Evolutionary conservation across 1,140 invertebrate species (phyloP).

Genomic region (Drosophila yakuba): DNA sequence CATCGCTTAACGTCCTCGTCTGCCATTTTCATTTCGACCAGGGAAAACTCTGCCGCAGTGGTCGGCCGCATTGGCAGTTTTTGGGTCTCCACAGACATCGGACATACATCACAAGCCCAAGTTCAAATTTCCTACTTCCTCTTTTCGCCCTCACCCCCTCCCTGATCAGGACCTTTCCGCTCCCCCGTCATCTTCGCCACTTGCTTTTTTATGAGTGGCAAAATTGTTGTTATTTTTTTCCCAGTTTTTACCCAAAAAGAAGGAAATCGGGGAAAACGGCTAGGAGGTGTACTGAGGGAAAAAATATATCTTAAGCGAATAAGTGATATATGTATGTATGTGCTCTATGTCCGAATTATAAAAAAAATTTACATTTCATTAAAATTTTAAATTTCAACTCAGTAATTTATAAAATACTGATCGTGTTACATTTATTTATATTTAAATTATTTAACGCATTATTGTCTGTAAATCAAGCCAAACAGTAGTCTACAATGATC

Average conservation of each 20-base stretch:
- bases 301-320: background rate
- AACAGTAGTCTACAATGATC: no score
- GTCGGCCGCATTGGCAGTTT: slow-evolving; percentile 75
- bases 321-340: no score
- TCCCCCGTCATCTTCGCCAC: slow-evolving; percentile 23
- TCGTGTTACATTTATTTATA: no score
- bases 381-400: no score
- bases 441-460: no score
- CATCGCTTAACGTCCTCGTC: slow-evolving; percentile 58
- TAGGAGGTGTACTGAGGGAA: slow-evolving; percentile 21
- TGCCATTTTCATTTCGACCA: slow-evolving; percentile 74
- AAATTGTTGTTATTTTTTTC: slow-evolving; percentile 63
- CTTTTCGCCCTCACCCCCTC: slow-evolving; percentile 16
- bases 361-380: no score
- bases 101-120: slow-evolving; percentile 79
- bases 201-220: slow-evolving; percentile 57
- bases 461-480: no score
- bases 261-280: slow-evolving; percentile 7
- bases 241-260: slow-evolving; percentile 30
- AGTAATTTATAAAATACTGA: no score
- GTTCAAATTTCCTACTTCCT: slow-evolving; percentile 78
- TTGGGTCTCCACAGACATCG: slow-evolving; percentile 49
- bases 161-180: background rate
- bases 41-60: slow-evolving; percentile 69
- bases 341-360: no score